Base-by-base conservation (phyloP, 2,797 vertebrate genomes). In the Potorous gilbertii region DNA sequence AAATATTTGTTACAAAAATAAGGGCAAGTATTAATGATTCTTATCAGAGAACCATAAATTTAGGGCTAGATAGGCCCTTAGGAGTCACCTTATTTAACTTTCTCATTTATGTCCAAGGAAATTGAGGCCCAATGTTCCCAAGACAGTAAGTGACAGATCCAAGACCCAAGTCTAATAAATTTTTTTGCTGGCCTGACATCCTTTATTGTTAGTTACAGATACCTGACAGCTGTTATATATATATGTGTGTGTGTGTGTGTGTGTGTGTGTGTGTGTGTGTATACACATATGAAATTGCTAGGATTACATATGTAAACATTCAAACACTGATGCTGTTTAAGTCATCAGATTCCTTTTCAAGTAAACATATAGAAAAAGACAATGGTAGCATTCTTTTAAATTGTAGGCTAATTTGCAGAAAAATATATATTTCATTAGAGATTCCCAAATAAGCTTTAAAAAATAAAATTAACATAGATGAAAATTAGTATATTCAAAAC, bases 391-490 rank as follows among this genome's bases (percentile, higher is more conserved):
- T 62, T 62, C 59, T 62, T 62, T 62, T 62, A 62, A 34, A 27
- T 34, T 14, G 9, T 40, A 10, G 40, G 66, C n/a, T 74, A 40
- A 74, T 40, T 74, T 74, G 66, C n/a, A 66, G 34, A 66, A 66
- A 66, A n/a, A 74, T 21, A 2, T 21, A 2, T 24, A 6, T 9
- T 74, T 21, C n/a, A 66, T 74, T 21, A 18, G 14, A 74, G 62
- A 5, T 1, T 11, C 34, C n/a, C 16, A 74, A 74, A 74, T 18
- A 74, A 74, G n/a, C 16, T 18, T 74, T 74, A 18, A 94, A 93
- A 93, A 56, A 91, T 54, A 93, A 92, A 94, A 93, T 29, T 13
- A 94, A 74, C 92, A 92, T 92, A 40, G 91, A 90, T 66, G 55
- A 89, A 90, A 94, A 55, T 31, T 74, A 54, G 2, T 91, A 28